Evolutionary conservation across 2,113 vertebrate genomes (phyloP), one percentile per base, ranked within the genome.

Genomic region (Anthoscopus minutus): DNA sequence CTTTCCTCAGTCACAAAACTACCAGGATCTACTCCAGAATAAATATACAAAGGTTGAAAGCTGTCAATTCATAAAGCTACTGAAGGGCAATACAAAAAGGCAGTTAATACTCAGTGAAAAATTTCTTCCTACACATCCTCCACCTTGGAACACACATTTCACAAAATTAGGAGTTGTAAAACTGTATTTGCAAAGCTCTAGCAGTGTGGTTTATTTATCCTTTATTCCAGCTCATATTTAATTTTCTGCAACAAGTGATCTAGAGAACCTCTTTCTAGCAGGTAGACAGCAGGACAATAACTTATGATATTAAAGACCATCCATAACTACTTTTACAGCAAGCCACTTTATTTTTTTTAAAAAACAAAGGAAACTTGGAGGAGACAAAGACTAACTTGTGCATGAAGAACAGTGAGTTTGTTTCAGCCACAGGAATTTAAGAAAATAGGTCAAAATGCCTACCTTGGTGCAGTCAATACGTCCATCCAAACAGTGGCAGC

Each of bases 381-480:
- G 33, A 78, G 10, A 81, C 48, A 53, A 58, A 76, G 5, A 72
- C 30, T 28, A 73, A 77, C 17, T 61, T 69, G 25, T 35, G 6
- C 11, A 44, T 10, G 18, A 71, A 91, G 24, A 89, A 67, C 24
- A 37, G 0, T 20, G 35, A 45, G 9, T 15, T 57, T 20, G 5
- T 73, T 79, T 79, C 65, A 85, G 40, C 2, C 33, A 60, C 9
- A 56, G 61, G 15, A 10, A 56, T 65, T 85, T 23, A 56, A 54
- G 22, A 61, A 60, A 56, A 57, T 0, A 31, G 40, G 38, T 50
- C 50, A 67, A 66, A 89, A 74, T 18, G 8, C 54, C 65, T 89
- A 99, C 99, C 98, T 99, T 99, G 65, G 99, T 99, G 95, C 99
- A 99, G 89, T 97, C 98, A 17, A 98, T 97, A 33, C 62, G 95